Percentiles rank a stretch among this genome's conserved stretches.
phyloP scores from a whole-genome alignment of 2,888 invertebrate species.

The Bombylius major region DNA sequence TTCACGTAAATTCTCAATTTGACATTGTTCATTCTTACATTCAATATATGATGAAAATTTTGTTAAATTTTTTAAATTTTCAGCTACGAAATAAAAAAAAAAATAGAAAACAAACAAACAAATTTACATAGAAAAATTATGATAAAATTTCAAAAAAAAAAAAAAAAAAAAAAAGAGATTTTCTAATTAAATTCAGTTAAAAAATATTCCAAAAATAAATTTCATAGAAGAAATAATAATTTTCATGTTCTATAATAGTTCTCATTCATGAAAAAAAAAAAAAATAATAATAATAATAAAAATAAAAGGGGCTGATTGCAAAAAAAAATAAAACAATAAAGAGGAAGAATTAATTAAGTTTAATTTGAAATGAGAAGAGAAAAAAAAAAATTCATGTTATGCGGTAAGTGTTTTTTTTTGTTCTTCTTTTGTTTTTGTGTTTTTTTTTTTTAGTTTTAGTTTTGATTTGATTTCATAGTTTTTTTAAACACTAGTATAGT shows the following conservation, averaged over 20 bases:
- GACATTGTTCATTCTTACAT: slow-evolving; percentile 32
- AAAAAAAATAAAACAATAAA: background rate
- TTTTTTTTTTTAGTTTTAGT: no score
- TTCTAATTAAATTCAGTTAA: no score
- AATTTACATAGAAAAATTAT: no score
- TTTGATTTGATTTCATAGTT: no score
- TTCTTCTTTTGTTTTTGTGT: background rate
- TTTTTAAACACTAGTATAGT: no score
- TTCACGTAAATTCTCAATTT: slow-evolving; percentile 47
- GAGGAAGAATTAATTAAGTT: background rate
- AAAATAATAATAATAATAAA: background rate
- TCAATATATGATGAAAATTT: slow-evolving; percentile 35
- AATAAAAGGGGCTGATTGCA: background rate
- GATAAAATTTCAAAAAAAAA: no score
- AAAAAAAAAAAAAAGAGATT: no score
- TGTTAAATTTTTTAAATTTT: slow-evolving; percentile 29
- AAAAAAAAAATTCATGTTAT: background rate
- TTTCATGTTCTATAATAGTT: no score
- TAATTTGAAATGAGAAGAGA: background rate
- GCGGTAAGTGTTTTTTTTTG: background rate
- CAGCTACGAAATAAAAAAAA: slow-evolving; percentile 7
- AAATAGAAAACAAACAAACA: background rate
- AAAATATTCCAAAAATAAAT: no score
- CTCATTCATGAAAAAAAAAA: background rate
- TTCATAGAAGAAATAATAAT: no score